Conservation (phyloP, 2,797 vertebrate species). For the Aselliscus stoliczkanus region DNA sequence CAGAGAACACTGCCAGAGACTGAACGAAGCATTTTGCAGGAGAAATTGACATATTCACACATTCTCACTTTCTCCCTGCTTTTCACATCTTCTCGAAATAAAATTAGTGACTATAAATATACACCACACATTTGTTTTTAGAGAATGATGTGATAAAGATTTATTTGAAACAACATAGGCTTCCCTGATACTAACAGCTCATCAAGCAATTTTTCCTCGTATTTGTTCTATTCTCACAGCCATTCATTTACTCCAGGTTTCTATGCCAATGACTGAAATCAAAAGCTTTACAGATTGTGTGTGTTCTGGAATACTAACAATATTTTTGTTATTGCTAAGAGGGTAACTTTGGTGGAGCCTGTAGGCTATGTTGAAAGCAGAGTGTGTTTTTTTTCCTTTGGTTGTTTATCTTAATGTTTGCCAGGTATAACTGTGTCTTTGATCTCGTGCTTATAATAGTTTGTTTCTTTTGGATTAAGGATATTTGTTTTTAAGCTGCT, state of each 20-base stretch:
- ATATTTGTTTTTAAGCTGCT: background rate
- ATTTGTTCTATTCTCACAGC: slow-evolving; percentile 36
- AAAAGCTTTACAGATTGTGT: slow-evolving; percentile 40
- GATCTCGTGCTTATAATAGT: background rate
- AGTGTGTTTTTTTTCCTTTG: slow-evolving; percentile 26
- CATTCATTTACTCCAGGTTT: slow-evolving; percentile 50
- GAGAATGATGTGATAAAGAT: background rate
- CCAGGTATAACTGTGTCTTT: background rate
- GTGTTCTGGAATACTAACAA: slow-evolving; percentile 49
- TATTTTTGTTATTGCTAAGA: slow-evolving; percentile 40
- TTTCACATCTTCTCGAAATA: slow-evolving; percentile 37
- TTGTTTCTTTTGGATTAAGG: slow-evolving; percentile 15
- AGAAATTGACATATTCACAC: background rate
- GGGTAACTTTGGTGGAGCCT: slow-evolving; percentile 19
- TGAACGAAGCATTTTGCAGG: background rate
- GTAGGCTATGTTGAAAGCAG: slow-evolving; percentile 7
- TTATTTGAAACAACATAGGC: slow-evolving; percentile 49
- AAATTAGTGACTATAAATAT: slow-evolving; percentile 24
- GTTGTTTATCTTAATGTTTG: slow-evolving; percentile 37
- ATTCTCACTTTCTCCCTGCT: background rate
- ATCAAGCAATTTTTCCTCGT: slow-evolving; percentile 10
- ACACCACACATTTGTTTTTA: slow-evolving; percentile 16
- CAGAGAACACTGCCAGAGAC: background rate
- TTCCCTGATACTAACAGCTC: slow-evolving; percentile 53
- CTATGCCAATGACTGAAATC: slow-evolving; percentile 23